phyloP scores from a whole-genome alignment of 2,797 vertebrate genomes.

The Orientallactaga sibirica region DNA sequence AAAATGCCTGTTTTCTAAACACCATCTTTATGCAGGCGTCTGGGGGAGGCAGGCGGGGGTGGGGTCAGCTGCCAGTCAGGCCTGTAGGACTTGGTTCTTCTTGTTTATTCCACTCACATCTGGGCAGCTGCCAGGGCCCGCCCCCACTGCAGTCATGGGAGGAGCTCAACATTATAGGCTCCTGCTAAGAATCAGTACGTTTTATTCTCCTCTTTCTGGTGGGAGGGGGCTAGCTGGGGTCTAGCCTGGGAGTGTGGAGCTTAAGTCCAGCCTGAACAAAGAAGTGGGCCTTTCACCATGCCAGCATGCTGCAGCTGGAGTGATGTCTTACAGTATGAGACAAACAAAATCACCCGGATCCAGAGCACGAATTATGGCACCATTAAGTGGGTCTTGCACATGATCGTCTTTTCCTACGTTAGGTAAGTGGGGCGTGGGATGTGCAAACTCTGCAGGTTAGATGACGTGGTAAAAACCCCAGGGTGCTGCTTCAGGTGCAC shows the following conservation, averaged over 20 bases:
- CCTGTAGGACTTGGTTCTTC: constrained; percentile 31
- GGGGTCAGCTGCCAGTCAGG: constrained; percentile 28
- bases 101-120: constrained; percentile 68
- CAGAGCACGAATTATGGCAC: constrained; percentile 89
- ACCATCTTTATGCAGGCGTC: constrained; percentile 76
- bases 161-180: constrained; percentile 40
- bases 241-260: neutral
- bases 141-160: constrained; percentile 57
- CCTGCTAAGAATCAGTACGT: neutral
- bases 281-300: constrained; percentile 54
- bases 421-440: constrained; percentile 87
- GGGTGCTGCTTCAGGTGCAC: neutral
- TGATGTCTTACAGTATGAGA: constrained; percentile 88
- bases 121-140: constrained; percentile 69
- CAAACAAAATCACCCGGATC: constrained; percentile 89
- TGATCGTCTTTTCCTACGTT: constrained; percentile 86
- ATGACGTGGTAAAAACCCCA: neutral
- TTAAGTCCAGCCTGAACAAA: neutral
- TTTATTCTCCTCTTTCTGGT: neutral
- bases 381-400: constrained; percentile 89
- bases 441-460: neutral
- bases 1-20: constrained; percentile 72
- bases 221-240: neutral
- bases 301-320: neutral
- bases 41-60: constrained; percentile 56